Base-by-base conservation (phyloP, 2,797 vertebrate species). In the Enteromius radiatus region DNA sequence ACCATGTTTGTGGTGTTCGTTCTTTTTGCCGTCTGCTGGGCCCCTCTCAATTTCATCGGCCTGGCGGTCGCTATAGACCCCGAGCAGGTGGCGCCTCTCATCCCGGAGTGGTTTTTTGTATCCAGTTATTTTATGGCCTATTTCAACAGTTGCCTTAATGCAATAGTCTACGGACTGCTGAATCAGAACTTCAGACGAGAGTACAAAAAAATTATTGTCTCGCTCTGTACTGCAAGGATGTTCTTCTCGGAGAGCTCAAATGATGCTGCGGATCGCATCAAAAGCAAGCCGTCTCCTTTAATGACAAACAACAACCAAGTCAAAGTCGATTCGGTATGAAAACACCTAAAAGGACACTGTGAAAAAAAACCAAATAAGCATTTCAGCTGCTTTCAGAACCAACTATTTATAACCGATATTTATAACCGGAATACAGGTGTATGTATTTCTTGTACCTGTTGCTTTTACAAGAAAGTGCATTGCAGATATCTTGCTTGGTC, bases 101-200 rank as follows among this genome's bases (percentile, higher is more conserved):
- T 96, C 88, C 96, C 96, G 0, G 96, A 96, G 80, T 96, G 96
- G 95, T 89, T 96, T 45, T 96, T 96, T 68, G 94, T 96, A 78
- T 93, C 92, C 12, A 96, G 96, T 87, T 96, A 96, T 86, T 96
- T 96, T 56, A 93, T 96, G 95, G 95, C 95, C 0, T 96, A 96
- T 89, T 96, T 96, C 92, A 96, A 96, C 89, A 96, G 96, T 91
- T 96, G 96, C 93, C 95, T 96, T 93, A 96, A 96, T 79, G 95
- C 96, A 23, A 93, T 96, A 21, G 90, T 96, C 79, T 96, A 96
- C 54, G 96, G 96, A 88, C 92, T 96, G 9, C 89, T 96, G 82
- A 96, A 96, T 83, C 95, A 95, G 87, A 96, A 96, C 88, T 96
- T 96, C 89, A 93, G 95, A 84, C 91, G 93, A 83, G 96, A 96